Evolutionary conservation across 2,888 invertebrate species (phyloP), one percentile per base, ranked within the genome.

Genomic region (Philereme vetulata): DNA sequence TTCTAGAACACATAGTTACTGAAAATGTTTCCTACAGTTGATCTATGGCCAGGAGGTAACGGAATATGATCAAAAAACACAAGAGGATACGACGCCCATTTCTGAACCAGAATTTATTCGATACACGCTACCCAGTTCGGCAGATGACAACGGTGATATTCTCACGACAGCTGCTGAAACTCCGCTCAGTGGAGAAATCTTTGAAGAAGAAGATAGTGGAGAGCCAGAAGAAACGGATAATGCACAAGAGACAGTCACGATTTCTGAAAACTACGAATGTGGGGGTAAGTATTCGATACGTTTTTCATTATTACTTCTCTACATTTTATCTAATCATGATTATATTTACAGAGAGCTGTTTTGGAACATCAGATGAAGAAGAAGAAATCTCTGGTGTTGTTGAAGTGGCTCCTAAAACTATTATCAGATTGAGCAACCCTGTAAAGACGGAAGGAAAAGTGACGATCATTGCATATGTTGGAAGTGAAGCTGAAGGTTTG

Each of bases 401-500:
- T 11, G 32, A 51, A 40, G 40, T 4, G 4, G 36, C 43, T 55
- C 11, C 34, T 11, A 54, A 43, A 8, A 35, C 46, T 5, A 55
- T 21, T 33, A 51, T 61, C 32, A 56, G 33, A 8, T 35, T 60
- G 1, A 48, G 48, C n/a, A 42, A 40, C 3, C 46, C 49, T 42
- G 53, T 48, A 4, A 45, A 46, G 4, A 33, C 44, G 32, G 47
- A 53, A 9, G 61, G 61, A 5, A 61, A 53, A 49, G 38, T 61
- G 3, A 50, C 49, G 0, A 52, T 61, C 7, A 10, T 35, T 32
- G 51, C 42, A 5, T 11, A 56, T 8, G 35, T 47, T 45, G 51
- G 51, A 49, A 40, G 48, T 49, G 40, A 38, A 32, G 56, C 56
- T 56, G 48, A 48, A 21, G 33, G 8, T n/a, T 1, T 21, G 2